These are phyloP conservation scores for Halcyon malimbica DNA, from an alignment of 2,113 vertebrate species.

Conservation along the genomic window DNA sequence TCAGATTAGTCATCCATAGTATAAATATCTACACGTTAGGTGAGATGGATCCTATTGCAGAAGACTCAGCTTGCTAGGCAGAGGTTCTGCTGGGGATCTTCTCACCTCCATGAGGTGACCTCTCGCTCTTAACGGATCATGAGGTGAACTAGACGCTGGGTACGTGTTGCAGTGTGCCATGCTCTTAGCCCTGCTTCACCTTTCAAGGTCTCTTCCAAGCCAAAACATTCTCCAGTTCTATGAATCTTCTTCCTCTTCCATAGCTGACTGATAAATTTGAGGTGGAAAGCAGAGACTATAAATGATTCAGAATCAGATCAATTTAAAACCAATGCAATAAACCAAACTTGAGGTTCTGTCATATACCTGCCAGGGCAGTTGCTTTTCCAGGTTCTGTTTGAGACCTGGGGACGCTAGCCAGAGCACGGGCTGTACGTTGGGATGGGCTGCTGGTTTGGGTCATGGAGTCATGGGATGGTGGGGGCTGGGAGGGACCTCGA, in stretches of 20 bases:
- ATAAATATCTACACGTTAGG: not conserved
- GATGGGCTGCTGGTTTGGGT: not conserved
- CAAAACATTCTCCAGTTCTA: not conserved
- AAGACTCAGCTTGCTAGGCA: not conserved
- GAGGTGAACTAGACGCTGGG: rapidly evolving
- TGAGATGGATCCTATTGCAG: not conserved
- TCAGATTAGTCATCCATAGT: not conserved
- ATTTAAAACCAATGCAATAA: rapidly evolving
- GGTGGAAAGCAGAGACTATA: not conserved
- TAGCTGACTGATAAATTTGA: not conserved
- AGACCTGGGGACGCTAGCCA: rapidly evolving
- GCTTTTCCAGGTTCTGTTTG: not conserved
- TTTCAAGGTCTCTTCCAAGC: not conserved
- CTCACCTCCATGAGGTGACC: rapidly evolving
- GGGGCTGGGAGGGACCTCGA: too few relatives aligned
- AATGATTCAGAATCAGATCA: not conserved
- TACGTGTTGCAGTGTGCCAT: rapidly evolving
- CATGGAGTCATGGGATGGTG: too few relatives aligned
- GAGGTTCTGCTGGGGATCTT: not conserved
- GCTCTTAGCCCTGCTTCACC: not conserved
- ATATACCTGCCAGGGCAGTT: rapidly evolving
- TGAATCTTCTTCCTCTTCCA: not conserved
- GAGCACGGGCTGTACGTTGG: not conserved
- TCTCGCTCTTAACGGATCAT: rapidly evolving
- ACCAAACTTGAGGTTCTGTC: rapidly evolving